Evolutionary conservation across 2,113 vertebrate genomes (phyloP), one percentile per base, ranked within the genome.

Genomic region (Oryzias melastigma): DNA sequence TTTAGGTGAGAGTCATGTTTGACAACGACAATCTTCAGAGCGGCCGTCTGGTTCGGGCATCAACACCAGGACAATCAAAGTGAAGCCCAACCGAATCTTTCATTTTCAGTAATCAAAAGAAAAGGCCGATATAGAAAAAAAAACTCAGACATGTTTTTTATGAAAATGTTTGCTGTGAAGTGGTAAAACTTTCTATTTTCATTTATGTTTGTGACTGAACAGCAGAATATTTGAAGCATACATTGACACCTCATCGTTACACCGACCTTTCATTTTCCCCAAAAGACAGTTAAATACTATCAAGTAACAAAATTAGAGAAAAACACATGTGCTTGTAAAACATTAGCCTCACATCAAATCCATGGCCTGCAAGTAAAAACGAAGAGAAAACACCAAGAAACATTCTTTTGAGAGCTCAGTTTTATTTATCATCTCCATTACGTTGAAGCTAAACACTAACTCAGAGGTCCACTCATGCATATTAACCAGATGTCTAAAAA

Each of bases 391-490:
- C 14, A 50, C 16, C 41, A 5, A 52, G 6, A 63, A n/a, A 52
- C 57, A 71, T 40, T 19, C 57, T 12, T 49, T 55, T 14, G 35
- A n/a, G 14, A 15, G 0, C 48, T 40, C 19, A 54, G 16, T 22
- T 52, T 49, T 46, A n/a, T 50, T 14, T 16, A 41, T 56, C 7
- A 16, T 43, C 1, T 10, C 20, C 3, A 44, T 58, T 24, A 62
- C 5, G 54, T 42, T 58, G 0, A n/a, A 35, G 40, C 51, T 58
- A 45, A 24, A 19, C 25, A 67, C 47, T 20, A 16, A 56, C 25
- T 44, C 25, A 61, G 54, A 76, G 62, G 74, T 69, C 71, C 68
- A 71, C 75, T 77, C 73, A 59, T 49, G 47, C 20, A 66, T 54
- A 57, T 51, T 45, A 52, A 65, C 63, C 63, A 83, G 49, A 71